Evolutionary conservation across 2,113 vertebrate species (phyloP).

Genomic region (Dasyurus viverrinus): DNA sequence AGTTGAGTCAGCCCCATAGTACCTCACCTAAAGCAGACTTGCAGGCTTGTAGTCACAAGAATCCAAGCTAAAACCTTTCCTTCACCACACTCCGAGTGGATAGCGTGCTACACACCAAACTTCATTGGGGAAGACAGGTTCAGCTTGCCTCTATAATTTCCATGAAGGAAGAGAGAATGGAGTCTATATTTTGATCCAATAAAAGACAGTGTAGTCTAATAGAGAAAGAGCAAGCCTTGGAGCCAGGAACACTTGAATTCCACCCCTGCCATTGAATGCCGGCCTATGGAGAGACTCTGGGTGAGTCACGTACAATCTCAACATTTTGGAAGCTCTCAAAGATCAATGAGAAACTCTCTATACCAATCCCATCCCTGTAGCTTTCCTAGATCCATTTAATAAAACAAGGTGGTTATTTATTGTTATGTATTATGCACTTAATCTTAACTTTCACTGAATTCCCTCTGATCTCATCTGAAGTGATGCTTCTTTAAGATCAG

Average conservation of each 20-base stretch:
- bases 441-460: neutral
- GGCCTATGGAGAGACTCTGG: neutral
- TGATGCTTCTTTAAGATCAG: neutral
- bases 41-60: neutral
- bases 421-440: neutral
- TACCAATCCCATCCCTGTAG: neutral
- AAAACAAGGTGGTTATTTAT: neutral
- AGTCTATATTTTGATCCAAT: slow-evolving; percentile 31
- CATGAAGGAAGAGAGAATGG: neutral
- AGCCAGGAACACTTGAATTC: neutral
- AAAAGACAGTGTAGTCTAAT: neutral
- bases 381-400: neutral
- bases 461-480: neutral
- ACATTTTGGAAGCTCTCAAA: slow-evolving; percentile 28
- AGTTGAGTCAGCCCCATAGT: no score
- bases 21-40: neutral
- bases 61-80: neutral
- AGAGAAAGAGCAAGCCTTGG: neutral
- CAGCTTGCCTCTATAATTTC: neutral
- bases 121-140: neutral
- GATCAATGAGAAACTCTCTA: slow-evolving; percentile 37
- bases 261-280: neutral
- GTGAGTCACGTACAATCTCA: slow-evolving; percentile 7
- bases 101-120: neutral
- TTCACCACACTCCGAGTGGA: neutral